Evolutionary conservation across 2,888 invertebrate genomes (phyloP).

Genomic region (Panopea generosa): DNA sequence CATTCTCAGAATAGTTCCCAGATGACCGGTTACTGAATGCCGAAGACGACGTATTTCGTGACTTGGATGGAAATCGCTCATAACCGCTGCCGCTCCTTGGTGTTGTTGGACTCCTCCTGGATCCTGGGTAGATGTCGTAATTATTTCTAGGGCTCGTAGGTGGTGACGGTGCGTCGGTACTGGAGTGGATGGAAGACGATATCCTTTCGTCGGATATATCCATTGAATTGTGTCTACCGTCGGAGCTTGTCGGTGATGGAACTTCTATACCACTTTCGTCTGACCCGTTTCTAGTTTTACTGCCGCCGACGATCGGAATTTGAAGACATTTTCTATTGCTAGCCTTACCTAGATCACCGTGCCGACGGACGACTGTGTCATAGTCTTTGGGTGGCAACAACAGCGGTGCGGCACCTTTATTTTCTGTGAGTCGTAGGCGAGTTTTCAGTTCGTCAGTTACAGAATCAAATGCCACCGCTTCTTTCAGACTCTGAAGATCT

Average conservation of each 20-base stretch:
- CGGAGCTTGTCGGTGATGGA: slow-evolving; percentile 66
- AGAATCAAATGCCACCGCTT: slow-evolving; percentile 91
- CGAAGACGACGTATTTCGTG: slow-evolving; percentile 64
- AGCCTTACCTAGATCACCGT: slow-evolving; percentile 89
- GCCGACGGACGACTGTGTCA: slow-evolving; percentile 88
- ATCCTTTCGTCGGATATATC: slow-evolving; percentile 59
- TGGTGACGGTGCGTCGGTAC: slow-evolving; percentile 50
- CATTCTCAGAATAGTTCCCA: slow-evolving; percentile 56
- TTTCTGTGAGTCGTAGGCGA: slow-evolving; percentile 87
- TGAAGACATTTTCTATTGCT: slow-evolving; percentile 73
- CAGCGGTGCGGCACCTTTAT: slow-evolving; percentile 88
- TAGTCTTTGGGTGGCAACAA: slow-evolving; percentile 97
- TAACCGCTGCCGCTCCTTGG: slow-evolving; percentile 23
- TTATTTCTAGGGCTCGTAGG: slow-evolving; percentile 55
- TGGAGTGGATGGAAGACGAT: slow-evolving; percentile 39
- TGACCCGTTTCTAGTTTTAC: slow-evolving; percentile 58
- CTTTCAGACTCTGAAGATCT: slow-evolving; percentile 75
- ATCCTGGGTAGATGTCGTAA: slow-evolving; percentile 54
- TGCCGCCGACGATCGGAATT: slow-evolving; percentile 68
- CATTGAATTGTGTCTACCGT: slow-evolving; percentile 47
- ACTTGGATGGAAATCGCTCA: slow-evolving; percentile 38
- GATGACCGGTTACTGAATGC: slow-evolving; percentile 68
- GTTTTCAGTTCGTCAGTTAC: slow-evolving; percentile 95
- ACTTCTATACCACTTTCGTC: slow-evolving; percentile 76
- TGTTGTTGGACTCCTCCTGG: slow-evolving; percentile 33